Conservation (phyloP, 2,113 vertebrate species). For the Vulpes lagopus region DNA sequence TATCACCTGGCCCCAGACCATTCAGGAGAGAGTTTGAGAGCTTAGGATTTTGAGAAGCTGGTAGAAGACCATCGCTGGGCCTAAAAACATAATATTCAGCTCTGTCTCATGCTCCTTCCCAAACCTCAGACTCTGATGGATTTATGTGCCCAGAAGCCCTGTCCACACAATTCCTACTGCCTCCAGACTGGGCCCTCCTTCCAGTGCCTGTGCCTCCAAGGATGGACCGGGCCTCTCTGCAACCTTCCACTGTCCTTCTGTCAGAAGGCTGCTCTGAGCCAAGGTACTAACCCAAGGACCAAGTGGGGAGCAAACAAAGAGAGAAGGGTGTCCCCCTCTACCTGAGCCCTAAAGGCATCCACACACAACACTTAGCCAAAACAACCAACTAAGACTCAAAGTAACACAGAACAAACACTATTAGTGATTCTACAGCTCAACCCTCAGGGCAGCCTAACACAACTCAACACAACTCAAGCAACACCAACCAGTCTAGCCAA, state of each 20-base stretch:
- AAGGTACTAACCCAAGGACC: conserved; percentile 66
- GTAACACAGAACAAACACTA: not conserved
- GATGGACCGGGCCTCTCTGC: conserved; percentile 82
- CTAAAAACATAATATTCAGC: not conserved
- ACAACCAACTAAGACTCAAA: not conserved
- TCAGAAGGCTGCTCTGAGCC: conserved; percentile 68
- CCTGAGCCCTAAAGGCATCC: not conserved
- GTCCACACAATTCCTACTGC: conserved; percentile 78
- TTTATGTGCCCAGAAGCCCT: conserved; percentile 78
- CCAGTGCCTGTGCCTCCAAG: conserved; percentile 81
- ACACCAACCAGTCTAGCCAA: not conserved
- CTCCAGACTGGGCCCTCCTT: conserved; percentile 70
- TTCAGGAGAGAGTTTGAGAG: not conserved
- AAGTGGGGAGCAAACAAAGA: not conserved
- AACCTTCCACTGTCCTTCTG: conserved; percentile 73
- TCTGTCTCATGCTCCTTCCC: not conserved
- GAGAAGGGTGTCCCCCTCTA: not conserved
- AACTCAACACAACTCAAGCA: not conserved
- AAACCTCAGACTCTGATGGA: conserved; percentile 73
- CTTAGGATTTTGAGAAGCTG: not conserved
- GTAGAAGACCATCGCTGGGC: not conserved
- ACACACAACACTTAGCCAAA: not conserved
- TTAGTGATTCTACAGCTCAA: not conserved
- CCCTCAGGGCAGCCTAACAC: not conserved
- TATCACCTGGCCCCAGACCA: not conserved